Conservation (phyloP, 2,888 invertebrate species). For the Stegophylla sp. region DNA sequence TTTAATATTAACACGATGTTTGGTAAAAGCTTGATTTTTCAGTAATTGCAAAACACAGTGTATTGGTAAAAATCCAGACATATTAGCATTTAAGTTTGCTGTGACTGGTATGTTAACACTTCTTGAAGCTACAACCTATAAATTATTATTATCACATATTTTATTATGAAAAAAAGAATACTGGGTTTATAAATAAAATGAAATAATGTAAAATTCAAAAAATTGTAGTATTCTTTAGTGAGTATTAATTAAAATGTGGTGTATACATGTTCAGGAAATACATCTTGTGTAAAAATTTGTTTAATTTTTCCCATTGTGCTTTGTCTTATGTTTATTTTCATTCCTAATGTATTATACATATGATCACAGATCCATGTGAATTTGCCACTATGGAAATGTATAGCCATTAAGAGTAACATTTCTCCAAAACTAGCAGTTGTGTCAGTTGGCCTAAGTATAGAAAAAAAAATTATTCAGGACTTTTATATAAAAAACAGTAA, state of each 20-base stretch:
- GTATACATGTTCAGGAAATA: constrained; percentile 89
- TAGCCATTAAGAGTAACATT: constrained; percentile 93
- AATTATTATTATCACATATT: no score
- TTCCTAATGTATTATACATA: constrained; percentile 90
- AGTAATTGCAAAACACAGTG: constrained; percentile 95
- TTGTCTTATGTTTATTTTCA: constrained; percentile 84
- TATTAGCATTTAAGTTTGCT: constrained; percentile 82
- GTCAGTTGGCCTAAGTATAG: constrained; percentile 75
- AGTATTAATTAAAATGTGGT: constrained; percentile 6
- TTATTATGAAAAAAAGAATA: constrained; percentile 40
- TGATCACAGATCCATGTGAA: constrained; percentile 90
- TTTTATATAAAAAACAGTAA: no score
- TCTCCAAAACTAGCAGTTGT: constrained; percentile 91
- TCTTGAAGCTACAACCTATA: constrained; percentile 86
- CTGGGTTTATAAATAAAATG: no score
- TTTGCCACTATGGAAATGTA: constrained; percentile 96
- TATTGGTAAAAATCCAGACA: constrained; percentile 90
- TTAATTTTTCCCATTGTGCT: constrained; percentile 88
- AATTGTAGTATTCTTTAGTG: neutral
- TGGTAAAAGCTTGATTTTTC: constrained; percentile 92
- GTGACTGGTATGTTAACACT: constrained; percentile 97
- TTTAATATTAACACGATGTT: constrained; percentile 94
- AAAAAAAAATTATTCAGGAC: constrained; percentile 19
- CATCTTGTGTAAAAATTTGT: constrained; percentile 93
- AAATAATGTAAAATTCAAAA: no score